Percentiles rank a stretch among this genome's conserved stretches.
These are phyloP conservation scores for Dallia pectoralis DNA, from an alignment of 2,797 vertebrate genomes.

Conservation along the genomic window DNA sequence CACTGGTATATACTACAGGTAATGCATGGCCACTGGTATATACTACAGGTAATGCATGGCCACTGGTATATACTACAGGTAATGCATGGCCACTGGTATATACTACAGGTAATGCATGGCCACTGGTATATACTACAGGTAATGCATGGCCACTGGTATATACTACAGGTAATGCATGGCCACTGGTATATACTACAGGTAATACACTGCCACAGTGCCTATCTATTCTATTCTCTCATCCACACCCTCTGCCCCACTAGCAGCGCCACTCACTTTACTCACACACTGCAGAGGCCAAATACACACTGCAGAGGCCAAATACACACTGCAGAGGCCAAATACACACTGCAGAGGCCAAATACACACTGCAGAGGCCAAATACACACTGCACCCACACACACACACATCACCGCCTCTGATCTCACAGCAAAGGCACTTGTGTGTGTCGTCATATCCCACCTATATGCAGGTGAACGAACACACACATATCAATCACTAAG, in stretches of 20 bases:
- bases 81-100: conserved; percentile 36
- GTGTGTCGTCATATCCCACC: conserved; percentile 68
- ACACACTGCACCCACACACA: no score
- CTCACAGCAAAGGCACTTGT: conserved; percentile 78
- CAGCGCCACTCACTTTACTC: conserved; percentile 35
- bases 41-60: conserved; percentile 52
- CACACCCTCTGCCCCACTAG: neutral
- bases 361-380: no score
- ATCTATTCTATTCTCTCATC: neutral
- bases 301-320: no score
- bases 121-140: conserved; percentile 33
- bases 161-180: no score
- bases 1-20: conserved; percentile 33
- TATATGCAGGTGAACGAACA: conserved; percentile 62
- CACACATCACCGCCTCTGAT: conserved; percentile 69
- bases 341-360: no score
- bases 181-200: no score
- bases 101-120: conserved; percentile 52
- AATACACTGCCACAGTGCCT: neutral
- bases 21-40: conserved; percentile 36
- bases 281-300: no score
- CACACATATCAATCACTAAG: conserved; percentile 68
- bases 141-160: conserved; percentile 36
- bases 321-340: no score
- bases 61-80: conserved; percentile 33